These are phyloP conservation scores for Clarias pachynema DNA, from an alignment of 2,797 vertebrate genomes.

Conservation along the genomic window DNA sequence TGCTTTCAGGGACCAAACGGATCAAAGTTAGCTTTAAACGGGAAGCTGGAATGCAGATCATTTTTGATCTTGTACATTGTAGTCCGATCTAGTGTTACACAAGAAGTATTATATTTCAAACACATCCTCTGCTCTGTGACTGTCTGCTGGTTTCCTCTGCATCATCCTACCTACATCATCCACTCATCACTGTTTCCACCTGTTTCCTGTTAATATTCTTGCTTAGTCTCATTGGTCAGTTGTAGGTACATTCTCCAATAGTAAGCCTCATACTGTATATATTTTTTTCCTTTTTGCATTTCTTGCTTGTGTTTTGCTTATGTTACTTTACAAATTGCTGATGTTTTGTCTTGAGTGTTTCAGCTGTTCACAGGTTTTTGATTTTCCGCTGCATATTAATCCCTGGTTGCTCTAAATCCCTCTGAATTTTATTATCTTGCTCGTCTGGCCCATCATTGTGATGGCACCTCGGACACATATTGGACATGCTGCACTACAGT, in stretches of 20 bases:
- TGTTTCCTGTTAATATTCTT: neutral
- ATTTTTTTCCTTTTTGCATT: neutral
- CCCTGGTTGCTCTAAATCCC: neutral
- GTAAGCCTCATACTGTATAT: neutral
- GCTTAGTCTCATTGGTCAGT: neutral
- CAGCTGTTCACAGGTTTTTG: neutral
- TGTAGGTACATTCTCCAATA: neutral
- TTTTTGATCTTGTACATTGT: too few relatives aligned
- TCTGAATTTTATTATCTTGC: too few relatives aligned
- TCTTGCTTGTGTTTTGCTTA: neutral
- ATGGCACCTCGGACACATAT: neutral
- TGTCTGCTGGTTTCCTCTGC: neutral
- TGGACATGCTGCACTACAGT: too few relatives aligned
- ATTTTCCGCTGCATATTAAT: neutral
- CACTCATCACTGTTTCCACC: neutral
- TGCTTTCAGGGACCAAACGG: too few relatives aligned
- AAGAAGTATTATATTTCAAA: neutral
- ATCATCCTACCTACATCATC: too few relatives aligned
- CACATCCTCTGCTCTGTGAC: neutral
- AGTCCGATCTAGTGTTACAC: neutral
- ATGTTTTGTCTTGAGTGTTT: neutral
- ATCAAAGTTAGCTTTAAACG: too few relatives aligned
- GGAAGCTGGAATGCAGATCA: too few relatives aligned
- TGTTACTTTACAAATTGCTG: neutral
- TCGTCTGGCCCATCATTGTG: neutral